phyloP scores from a whole-genome alignment of 2,113 vertebrate genomes.

The Anhinga rufa region DNA sequence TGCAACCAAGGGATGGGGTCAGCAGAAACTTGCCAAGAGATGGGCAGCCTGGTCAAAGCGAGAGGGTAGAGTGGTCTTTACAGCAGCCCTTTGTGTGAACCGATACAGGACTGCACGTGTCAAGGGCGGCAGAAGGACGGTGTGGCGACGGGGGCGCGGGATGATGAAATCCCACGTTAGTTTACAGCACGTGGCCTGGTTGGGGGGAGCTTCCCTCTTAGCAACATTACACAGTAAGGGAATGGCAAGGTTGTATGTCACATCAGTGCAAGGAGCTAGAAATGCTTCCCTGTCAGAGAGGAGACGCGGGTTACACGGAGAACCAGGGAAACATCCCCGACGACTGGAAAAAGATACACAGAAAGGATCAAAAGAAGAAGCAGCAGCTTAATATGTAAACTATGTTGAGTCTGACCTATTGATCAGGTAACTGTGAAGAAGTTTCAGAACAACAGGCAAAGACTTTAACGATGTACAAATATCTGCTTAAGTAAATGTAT shows the following conservation, averaged over 20 bases:
- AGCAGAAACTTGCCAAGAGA: not conserved
- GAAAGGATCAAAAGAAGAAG: not conserved
- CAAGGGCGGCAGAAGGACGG: not conserved
- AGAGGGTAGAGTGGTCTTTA: not conserved
- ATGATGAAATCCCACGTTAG: not conserved
- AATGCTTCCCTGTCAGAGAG: not conserved
- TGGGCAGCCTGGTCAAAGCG: not conserved
- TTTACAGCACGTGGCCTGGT: not conserved
- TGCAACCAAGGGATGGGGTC: not conserved
- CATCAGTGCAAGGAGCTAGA: not conserved
- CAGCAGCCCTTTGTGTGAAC: not conserved
- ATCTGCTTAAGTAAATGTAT: not conserved
- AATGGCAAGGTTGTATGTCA: not conserved
- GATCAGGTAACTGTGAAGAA: not conserved
- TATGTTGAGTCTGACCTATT: not conserved
- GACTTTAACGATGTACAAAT: not conserved
- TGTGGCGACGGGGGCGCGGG: not conserved
- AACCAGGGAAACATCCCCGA: not conserved
- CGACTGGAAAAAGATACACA: not conserved
- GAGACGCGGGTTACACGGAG: too few relatives aligned
- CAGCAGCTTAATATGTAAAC: not conserved
- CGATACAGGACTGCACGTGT: not conserved
- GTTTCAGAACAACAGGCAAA: not conserved
- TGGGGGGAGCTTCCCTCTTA: not conserved
- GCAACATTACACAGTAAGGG: not conserved